Conservation (phyloP, 2,797 vertebrate species). For the Dryobates pubescens region DNA sequence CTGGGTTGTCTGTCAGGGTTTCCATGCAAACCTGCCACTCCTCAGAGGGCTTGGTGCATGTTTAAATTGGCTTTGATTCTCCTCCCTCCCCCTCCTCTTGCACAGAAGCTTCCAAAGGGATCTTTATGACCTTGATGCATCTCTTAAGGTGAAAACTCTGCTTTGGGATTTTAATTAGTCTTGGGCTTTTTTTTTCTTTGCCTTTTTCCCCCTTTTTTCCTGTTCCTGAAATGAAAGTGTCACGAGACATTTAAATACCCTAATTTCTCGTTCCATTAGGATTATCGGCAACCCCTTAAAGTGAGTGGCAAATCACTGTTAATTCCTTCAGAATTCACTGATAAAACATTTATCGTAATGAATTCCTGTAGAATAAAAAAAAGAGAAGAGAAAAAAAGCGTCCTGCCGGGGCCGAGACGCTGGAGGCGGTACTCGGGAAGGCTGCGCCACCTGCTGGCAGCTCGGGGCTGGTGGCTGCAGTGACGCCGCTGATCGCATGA, state of each 20-base stretch:
- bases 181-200: background rate
- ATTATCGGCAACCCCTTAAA: background rate
- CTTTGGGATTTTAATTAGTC: constrained; percentile 1
- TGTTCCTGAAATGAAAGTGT: background rate
- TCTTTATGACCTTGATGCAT: background rate
- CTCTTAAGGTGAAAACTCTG: background rate
- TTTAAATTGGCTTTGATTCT: background rate
- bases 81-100: background rate
- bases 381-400: fast-evolving
- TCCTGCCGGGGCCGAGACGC: background rate
- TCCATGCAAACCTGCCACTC: background rate
- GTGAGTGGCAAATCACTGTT: constrained; percentile 10
- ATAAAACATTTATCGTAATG: constrained; percentile 40
- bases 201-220: background rate
- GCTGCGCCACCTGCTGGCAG: constrained; percentile 19
- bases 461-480: background rate
- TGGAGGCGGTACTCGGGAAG: background rate
- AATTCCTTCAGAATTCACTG: constrained; percentile 24
- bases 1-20: background rate
- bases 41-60: background rate
- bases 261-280: background rate
- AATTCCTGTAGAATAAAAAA: background rate
- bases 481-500: background rate
- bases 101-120: background rate
- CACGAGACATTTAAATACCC: background rate